A percentile compares a stretch with the other conserved stretches of the same genome.
Conservation (phyloP, 1,140 invertebrate genomes). For the Sipha flava region DNA sequence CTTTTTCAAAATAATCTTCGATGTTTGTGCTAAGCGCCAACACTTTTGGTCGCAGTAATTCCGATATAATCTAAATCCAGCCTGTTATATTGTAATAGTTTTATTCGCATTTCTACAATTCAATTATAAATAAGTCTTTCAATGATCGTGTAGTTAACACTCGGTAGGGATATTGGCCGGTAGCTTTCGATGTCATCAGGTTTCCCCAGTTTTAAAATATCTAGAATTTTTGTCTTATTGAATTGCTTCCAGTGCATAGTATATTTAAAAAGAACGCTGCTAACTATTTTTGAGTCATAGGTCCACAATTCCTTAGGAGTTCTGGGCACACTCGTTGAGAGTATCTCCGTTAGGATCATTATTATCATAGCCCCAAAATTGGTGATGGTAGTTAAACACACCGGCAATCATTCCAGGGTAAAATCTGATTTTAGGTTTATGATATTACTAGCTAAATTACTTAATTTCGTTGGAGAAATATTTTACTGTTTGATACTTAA, state of each 20-base stretch:
- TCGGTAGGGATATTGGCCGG: background rate
- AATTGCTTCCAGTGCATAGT: background rate
- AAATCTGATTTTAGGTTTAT: too few species aligned
- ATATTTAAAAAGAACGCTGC: slow-evolving; percentile 21
- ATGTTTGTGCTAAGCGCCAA: too few species aligned
- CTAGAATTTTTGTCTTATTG: background rate
- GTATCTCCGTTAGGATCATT: background rate
- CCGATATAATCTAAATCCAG: background rate
- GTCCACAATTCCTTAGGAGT: slow-evolving; percentile 11
- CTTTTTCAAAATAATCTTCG: too few species aligned
- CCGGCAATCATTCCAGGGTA: background rate
- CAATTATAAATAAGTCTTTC: background rate
- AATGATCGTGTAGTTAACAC: background rate
- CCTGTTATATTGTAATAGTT: background rate
- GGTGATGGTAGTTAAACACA: background rate
- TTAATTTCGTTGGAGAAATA: too few species aligned
- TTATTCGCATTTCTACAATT: background rate
- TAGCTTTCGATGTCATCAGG: background rate
- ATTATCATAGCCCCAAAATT: background rate
- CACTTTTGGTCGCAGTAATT: background rate
- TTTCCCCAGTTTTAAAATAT: too few species aligned
- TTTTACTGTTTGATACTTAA: too few species aligned
- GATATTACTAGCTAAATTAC: too few species aligned
- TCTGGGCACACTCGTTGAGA: background rate
- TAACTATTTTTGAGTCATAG: slow-evolving; percentile 1